phyloP scores from a whole-genome alignment of 2,113 vertebrate species.

The Hydropotes inermis region DNA sequence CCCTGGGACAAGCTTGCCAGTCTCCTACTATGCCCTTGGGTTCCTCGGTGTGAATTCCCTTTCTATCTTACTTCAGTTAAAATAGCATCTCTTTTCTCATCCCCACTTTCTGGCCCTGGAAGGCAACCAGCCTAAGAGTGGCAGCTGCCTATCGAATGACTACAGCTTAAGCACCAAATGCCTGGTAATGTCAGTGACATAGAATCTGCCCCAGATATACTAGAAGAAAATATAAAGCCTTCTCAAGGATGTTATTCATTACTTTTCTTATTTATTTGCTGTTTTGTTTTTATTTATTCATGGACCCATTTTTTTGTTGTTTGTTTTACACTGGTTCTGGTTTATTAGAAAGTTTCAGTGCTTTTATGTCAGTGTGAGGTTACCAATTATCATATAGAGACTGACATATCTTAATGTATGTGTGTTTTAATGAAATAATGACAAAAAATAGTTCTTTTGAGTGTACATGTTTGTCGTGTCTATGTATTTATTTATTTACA shows the following conservation, averaged over 20 bases:
- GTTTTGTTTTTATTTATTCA: background rate
- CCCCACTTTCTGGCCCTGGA: background rate
- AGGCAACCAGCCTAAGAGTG: background rate
- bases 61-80: background rate
- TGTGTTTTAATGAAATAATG: background rate
- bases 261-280: background rate
- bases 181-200: background rate
- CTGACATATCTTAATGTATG: background rate
- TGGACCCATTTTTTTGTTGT: background rate
- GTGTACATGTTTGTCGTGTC: background rate
- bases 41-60: background rate
- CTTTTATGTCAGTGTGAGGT: background rate
- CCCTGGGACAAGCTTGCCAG: fast-evolving
- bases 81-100: background rate
- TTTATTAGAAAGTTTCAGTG: background rate
- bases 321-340: background rate
- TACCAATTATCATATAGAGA: background rate
- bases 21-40: background rate
- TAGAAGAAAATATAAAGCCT: background rate
- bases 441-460: background rate
- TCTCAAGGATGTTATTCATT: background rate
- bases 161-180: background rate
- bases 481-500: background rate
- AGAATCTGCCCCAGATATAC: background rate
- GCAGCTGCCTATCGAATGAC: background rate